These are phyloP conservation scores for Sebastes matsubarae DNA, from an alignment of 2,797 vertebrate genomes.

Conservation along the genomic window DNA sequence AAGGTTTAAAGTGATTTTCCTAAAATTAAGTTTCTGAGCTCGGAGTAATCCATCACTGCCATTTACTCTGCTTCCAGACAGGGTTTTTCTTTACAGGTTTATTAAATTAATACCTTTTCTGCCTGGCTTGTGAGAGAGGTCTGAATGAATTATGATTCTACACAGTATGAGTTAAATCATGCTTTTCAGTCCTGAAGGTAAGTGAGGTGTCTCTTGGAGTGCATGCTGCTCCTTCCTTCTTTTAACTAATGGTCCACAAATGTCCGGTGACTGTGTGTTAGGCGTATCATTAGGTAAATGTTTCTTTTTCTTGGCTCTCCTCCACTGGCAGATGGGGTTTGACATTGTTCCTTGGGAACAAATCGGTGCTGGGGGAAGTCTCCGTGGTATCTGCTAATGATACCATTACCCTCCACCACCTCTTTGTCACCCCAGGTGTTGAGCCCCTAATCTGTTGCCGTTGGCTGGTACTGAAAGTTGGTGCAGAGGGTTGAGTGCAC, in stretches of 20 bases:
- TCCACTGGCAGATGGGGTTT: conserved; percentile 52
- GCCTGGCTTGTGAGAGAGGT: conserved; percentile 60
- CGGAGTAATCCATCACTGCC: conserved; percentile 79
- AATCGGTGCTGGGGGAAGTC: conserved; percentile 36
- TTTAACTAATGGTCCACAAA: conserved; percentile 61
- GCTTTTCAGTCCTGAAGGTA: conserved; percentile 56
- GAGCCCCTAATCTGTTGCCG: conserved; percentile 61
- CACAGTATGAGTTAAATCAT: conserved; percentile 58
- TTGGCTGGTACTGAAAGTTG: conserved; percentile 30
- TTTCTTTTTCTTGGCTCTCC: conserved; percentile 52
- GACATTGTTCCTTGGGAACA: conserved; percentile 56
- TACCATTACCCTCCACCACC: conserved; percentile 56
- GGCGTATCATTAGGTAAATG: conserved; percentile 54
- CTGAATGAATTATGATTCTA: conserved; percentile 76
- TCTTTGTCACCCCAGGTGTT: conserved; percentile 59
- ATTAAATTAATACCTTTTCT: conserved; percentile 81
- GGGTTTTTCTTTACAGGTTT: conserved; percentile 75
- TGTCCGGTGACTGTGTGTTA: conserved; percentile 30
- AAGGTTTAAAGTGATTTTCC: conserved; percentile 76
- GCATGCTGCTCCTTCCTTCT: conserved; percentile 30
- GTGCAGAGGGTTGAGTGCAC: conserved; percentile 36
- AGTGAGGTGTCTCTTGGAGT: conserved; percentile 40
- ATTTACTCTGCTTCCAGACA: conserved; percentile 71
- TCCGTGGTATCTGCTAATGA: conserved; percentile 61
- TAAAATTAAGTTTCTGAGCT: conserved; percentile 78